Base-by-base conservation (phyloP, 2,888 invertebrate species). In the Troides helena region DNA sequence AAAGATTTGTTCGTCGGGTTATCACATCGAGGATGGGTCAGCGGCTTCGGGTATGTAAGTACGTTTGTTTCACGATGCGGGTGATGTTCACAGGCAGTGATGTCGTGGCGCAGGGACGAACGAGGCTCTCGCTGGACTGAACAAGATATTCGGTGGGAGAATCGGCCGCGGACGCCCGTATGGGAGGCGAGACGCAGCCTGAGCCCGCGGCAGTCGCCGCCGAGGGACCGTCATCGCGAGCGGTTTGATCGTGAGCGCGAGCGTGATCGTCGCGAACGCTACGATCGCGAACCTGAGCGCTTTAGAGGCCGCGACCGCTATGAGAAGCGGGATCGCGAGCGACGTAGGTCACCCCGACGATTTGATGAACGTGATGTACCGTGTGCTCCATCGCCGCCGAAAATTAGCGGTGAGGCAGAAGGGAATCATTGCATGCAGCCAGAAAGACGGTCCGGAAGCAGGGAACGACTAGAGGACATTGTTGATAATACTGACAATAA, bases 41-140 rank as follows among this genome's bases (percentile, higher is more conserved):
- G 71, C 77, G 78, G 75, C 75, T 71, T 73, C 76, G 75, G 81
- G 78, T 81, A 78, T 79, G 86, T 85, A 81, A 86, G 85, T 87
- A 84, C 78, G 71, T 74, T 76, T 74, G 79, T 83, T 89, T 88
- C 82, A 90, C 85, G 74, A 71, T 80, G 74, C 77, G 81, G 81
- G 79, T 81, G 85, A 84, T 90, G 87, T 91, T 91, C 88, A 79
- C 92, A 91, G 92, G 88, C 83, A 68, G 80, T 79, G 78, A 91
- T 91, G 92, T 91, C 91, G 80, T 89, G 92, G 91, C 86, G 92
- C 70, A 85, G 83, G 69, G 89, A 90, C 72, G 89, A 87, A 73
- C 84, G 90, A 68, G 78, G 80, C 69, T 77, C 86, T 72, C 85
- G 90, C 25, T 90, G 90, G 90, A 85, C 82, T 72, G 85, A 84